Conservation (phyloP, 2,797 vertebrate species). For the Xenopus petersii region DNA sequence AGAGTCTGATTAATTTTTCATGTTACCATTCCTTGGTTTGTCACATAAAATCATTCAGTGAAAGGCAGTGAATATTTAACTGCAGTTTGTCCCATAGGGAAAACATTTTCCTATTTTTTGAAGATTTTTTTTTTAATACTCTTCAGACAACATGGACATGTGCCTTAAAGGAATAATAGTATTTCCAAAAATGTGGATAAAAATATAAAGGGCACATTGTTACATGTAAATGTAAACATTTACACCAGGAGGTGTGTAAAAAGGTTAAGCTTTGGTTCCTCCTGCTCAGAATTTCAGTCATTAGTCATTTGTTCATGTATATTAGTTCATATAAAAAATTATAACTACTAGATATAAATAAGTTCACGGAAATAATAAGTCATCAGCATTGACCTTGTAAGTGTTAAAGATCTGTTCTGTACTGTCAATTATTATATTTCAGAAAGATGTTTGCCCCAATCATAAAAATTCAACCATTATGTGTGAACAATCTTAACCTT, state of each 20-base stretch:
- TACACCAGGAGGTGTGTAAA: constrained; percentile 76
- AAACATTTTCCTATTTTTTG: constrained; percentile 67
- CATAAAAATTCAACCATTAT: constrained; percentile 14
- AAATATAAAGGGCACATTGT: constrained; percentile 78
- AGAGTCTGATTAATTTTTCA: constrained; percentile 73
- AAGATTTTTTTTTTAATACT: constrained; percentile 55
- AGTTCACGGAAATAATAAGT: constrained; percentile 22
- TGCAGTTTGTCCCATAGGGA: constrained; percentile 66
- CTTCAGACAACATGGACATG: constrained; percentile 79
- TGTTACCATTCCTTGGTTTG: constrained; percentile 76
- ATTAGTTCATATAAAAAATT: not conserved
- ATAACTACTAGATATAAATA: constrained; percentile 51
- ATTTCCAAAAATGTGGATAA: constrained; percentile 66
- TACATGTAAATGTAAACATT: constrained; percentile 70
- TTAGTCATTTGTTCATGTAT: constrained; percentile 55
- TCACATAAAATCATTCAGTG: constrained; percentile 55
- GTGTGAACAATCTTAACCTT: constrained; percentile 71
- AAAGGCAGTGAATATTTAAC: constrained; percentile 61
- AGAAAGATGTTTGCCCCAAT: constrained; percentile 60
- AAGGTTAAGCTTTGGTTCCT: constrained; percentile 75
- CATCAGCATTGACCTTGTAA: constrained; percentile 63
- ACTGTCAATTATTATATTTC: constrained; percentile 69
- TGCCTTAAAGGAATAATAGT: constrained; percentile 86
- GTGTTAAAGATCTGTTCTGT: constrained; percentile 67
- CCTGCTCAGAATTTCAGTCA: constrained; percentile 66